Conservation (phyloP, 2,888 invertebrate species). For the Phytoseiulus persimilis region DNA sequence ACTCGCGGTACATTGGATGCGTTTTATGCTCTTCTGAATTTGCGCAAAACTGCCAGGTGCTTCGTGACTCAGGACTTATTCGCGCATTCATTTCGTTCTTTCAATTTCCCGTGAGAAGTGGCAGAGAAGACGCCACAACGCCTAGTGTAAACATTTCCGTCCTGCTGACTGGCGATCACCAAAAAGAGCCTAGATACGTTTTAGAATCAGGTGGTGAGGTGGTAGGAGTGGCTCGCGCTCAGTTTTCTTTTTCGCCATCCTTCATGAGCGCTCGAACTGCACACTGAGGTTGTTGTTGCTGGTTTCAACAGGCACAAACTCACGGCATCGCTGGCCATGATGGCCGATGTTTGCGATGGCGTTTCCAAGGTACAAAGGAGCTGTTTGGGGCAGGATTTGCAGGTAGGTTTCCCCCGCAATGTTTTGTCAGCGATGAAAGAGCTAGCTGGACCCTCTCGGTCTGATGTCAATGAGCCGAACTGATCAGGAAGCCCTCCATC, state of each 20-base stretch:
- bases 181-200: background rate
- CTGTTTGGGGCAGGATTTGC: background rate
- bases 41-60: too few species aligned
- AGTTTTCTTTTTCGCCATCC: too few species aligned
- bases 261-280: background rate
- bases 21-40: too few species aligned
- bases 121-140: background rate
- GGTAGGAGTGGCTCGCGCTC: too few species aligned
- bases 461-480: background rate
- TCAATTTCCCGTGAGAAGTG: background rate
- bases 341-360: background rate
- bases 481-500: background rate
- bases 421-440: background rate
- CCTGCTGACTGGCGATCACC: background rate
- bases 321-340: background rate
- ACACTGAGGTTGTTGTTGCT: too few species aligned
- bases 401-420: background rate
- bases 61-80: too few species aligned
- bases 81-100: too few species aligned
- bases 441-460: background rate
- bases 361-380: background rate
- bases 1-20: too few species aligned
- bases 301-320: background rate
- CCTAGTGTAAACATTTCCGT: background rate
- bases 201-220: background rate